A percentile compares a stretch with the other conserved stretches of the same genome.
These are phyloP conservation scores for Hipposideros armiger DNA, from an alignment of 2,113 vertebrate genomes.

Conservation along the genomic window DNA sequence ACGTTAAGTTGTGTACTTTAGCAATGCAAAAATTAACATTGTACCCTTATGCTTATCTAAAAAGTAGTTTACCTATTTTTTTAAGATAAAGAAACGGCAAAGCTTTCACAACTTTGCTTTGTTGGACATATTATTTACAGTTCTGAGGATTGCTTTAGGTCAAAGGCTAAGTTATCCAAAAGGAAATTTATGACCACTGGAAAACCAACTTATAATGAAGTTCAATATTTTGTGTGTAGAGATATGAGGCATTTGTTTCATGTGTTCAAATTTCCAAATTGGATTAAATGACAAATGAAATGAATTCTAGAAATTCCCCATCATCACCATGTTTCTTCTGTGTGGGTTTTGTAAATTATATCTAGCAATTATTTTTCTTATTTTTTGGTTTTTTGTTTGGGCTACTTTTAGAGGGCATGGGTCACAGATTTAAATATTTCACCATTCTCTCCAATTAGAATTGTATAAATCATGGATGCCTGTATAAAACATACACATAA, in stretches of 20 bases:
- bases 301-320: neutral
- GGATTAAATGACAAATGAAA: neutral
- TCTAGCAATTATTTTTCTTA: neutral
- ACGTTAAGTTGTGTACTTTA: neutral
- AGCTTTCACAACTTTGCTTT: neutral
- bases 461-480: neutral
- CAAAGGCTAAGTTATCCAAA: neutral
- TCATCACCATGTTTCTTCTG: neutral
- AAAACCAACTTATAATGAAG: neutral
- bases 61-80: neutral
- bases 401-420: neutral
- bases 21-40: neutral
- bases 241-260: neutral
- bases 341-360: neutral
- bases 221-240: neutral
- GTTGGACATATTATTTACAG: neutral
- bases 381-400: neutral
- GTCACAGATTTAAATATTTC: neutral
- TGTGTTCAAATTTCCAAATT: conserved; percentile 20
- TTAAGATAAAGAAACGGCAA: neutral
- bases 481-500: neutral
- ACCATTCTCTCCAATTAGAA: neutral
- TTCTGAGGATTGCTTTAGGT: conserved; percentile 22
- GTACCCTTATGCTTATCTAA: neutral
- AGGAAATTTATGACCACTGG: neutral